Conservation (phyloP, 2,888 invertebrate genomes). For the Dicranocentrus wangi region DNA sequence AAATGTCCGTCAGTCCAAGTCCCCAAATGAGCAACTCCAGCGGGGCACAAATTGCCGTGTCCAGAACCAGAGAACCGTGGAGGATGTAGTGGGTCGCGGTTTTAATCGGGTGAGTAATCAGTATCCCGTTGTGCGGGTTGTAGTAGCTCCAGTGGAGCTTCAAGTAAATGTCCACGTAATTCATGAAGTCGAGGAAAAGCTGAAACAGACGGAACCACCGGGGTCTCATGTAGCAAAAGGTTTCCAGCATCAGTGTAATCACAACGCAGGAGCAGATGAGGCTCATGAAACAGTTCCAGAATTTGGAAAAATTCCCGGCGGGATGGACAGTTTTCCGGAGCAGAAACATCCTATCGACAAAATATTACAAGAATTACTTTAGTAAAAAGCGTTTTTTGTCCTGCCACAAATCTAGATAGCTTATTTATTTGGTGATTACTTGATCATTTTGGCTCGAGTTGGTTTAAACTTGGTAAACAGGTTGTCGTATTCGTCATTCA, state of each 20-base stretch:
- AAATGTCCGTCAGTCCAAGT: slow-evolving; percentile 44
- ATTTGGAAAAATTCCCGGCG: slow-evolving; percentile 68
- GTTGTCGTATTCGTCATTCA: slow-evolving; percentile 55
- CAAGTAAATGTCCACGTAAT: slow-evolving; percentile 68
- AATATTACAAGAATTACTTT: too few relatives aligned
- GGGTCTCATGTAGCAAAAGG: slow-evolving; percentile 48
- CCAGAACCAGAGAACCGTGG: slow-evolving; percentile 66
- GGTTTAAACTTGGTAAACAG: slow-evolving; percentile 12
- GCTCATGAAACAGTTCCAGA: slow-evolving; percentile 67
- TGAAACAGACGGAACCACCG: slow-evolving; percentile 59
- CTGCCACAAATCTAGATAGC: too few relatives aligned
- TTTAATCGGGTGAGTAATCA: slow-evolving; percentile 68
- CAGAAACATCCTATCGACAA: slow-evolving; percentile 60
- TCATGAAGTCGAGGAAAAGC: slow-evolving; percentile 51
- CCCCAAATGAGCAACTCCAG: slow-evolving; percentile 60
- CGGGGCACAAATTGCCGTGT: slow-evolving; percentile 62
- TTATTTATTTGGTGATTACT: slow-evolving; percentile 40
- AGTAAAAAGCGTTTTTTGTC: too few relatives aligned
- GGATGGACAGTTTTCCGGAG: slow-evolving; percentile 68
- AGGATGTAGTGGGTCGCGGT: slow-evolving; percentile 63
- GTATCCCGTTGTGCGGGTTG: slow-evolving; percentile 52
- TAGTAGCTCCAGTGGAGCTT: slow-evolving; percentile 71
- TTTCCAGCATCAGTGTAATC: slow-evolving; percentile 57
- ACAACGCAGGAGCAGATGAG: slow-evolving; percentile 59
- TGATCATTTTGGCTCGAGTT: too few relatives aligned